Conservation (phyloP, 1,140 invertebrate species). For the Drosophila yakuba region DNA sequence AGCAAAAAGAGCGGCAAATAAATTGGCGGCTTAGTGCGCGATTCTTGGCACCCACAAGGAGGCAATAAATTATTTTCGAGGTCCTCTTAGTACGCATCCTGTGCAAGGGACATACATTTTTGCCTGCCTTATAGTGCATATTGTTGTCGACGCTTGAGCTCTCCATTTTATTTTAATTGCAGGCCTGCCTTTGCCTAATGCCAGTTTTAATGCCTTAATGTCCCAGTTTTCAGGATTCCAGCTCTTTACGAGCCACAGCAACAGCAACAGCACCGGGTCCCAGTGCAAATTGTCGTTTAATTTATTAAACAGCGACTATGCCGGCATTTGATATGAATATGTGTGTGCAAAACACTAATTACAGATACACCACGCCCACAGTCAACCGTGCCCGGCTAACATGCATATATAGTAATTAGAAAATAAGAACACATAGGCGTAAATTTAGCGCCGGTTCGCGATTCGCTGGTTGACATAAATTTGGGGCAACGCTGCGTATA, state of each 20-base stretch:
- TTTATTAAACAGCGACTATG: conserved; percentile 75
- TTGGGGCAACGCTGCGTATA: conserved; percentile 60
- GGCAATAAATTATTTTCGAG: conserved; percentile 74
- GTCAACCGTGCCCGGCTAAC: neutral
- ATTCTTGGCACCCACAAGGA: conserved; percentile 57
- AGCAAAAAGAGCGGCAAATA: conserved; percentile 45
- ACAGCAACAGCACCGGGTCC: conserved; percentile 23
- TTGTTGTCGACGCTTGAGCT: conserved; percentile 47
- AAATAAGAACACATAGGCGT: conserved; percentile 55
- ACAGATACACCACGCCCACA: conserved; percentile 47
- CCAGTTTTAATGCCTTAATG: conserved; percentile 47
- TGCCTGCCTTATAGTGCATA: conserved; percentile 21
- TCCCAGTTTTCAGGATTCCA: conserved; percentile 31
- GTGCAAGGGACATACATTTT: conserved; percentile 16
- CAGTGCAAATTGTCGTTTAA: conserved; percentile 82
- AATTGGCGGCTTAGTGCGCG: conserved; percentile 62
- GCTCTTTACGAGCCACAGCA: conserved; percentile 24
- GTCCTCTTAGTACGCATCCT: conserved; percentile 19
- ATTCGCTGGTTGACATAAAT: conserved; percentile 56
- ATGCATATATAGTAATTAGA: conserved; percentile 65
- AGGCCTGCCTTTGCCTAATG: conserved; percentile 62
- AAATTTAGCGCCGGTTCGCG: conserved; percentile 24
- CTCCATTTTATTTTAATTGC: conserved; percentile 77
- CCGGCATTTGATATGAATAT: conserved; percentile 70
- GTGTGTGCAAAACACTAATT: conserved; percentile 73